Evolutionary conservation across 2,888 invertebrate species (phyloP), one percentile per base, ranked within the genome.

Genomic region (Neoitamus cyanurus): DNA sequence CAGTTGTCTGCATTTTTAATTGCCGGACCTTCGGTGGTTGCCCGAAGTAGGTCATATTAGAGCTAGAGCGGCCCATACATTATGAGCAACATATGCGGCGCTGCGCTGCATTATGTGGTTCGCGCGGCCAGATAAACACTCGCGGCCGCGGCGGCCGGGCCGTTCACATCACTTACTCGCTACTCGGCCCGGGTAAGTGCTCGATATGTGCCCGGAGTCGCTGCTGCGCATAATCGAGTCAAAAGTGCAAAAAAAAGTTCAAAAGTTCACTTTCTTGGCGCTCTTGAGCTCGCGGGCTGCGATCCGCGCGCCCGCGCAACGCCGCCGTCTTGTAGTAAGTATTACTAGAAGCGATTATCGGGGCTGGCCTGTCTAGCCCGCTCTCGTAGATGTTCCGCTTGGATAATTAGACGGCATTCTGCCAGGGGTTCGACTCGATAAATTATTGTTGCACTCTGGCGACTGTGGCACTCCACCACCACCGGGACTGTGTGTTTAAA

Each of bases 391-490:
- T 83, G 83, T 83, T 83, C 83, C 83, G 83, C 72, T 83, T 83
- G 83, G 83, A 73, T 83, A 83, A 83, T 83, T 83, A 83, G 83
- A 83, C 83, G 83, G 83, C 73, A 73, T 83, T 72, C 70, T 42
- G 58, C 78, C 48, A 58, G 30, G 20, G 58, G 20, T 75, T 42
- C n/a, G 78, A 48, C 31, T 78, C 78, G 78, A 78, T 78, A 78
- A 78, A 78, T 78, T 37, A 42, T 34, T 48, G 78, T 31, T 78
- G 48, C 31, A 78, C 58, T 78, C 42, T n/a, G 25, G 78, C 48
- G 13, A 31, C 58, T 42, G 42, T 78, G 78, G 48, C 48, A 11
- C 48, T 31, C 30, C 25, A 20, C 46, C 30, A 2, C 15, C 20
- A 20, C 5, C 28, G 4, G 13, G 25, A 78, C 20, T 78, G 20